Base-by-base conservation (phyloP, 1,140 invertebrate genomes). In the Hestina assimilis region DNA sequence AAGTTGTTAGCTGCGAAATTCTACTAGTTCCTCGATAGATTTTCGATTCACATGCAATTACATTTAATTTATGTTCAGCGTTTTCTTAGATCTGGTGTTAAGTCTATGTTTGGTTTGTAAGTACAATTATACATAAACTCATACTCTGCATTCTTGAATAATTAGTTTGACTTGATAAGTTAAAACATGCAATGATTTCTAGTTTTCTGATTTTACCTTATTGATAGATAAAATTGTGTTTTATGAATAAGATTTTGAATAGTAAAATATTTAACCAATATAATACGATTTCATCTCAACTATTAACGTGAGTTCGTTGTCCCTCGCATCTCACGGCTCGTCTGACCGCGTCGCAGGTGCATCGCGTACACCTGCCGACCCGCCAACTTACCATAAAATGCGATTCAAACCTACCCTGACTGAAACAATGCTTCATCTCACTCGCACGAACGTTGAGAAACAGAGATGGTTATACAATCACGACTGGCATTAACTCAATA, bases 401-500 rank as follows among this genome's bases (percentile, higher is more conserved):
- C 72, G 69, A 83, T 75, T 73, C 68, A 54, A 77, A 74, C 67
- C 66, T 66, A 76, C 70, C 71, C 71, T 59, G 66, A 63, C 57
- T 78, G 67, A 74, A 80, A 83, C 69, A 69, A 73, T 65, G 52
- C 47, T 53, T 66, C 59, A 46, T 77, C 81, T 73, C 76, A 40
- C 69, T 78, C 71, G 58, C 50, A 60, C 64, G 42, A 59, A 19
- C 35, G 2, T n/a, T 8, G 35, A 24, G 20, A 43, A 66, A 84
- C 46, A 65, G 66, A 65, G 74, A 81, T 52, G 41, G 46, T 45
- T 38, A 38, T 63, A 79, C 76, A 82, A 84, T 85, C 80, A 79
- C 83, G 72, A 74, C 77, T 71, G 72, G 73, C 75, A 80, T 83
- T 80, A 83, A 78, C 82, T 85, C 76, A 75, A 81, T 83, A 79